Evolutionary conservation across 2,113 vertebrate species (phyloP).

Genomic region (Tylochromis polylepis): DNA sequence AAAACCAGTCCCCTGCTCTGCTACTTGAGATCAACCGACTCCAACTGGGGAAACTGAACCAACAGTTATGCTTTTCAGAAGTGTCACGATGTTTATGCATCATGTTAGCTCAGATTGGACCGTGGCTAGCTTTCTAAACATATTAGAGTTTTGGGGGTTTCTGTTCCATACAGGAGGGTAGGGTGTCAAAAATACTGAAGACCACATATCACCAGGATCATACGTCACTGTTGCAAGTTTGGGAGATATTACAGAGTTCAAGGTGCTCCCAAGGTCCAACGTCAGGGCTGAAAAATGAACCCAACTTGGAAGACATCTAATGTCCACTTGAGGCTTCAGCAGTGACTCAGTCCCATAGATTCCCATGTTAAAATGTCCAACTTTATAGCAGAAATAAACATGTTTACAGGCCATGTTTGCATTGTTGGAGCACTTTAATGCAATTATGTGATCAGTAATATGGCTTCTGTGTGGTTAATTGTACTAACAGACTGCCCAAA

Average conservation of each 20-base stretch:
- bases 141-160: neutral
- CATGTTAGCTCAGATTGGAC: neutral
- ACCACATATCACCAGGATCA: neutral
- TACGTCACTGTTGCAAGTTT: neutral
- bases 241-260: neutral
- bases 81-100: neutral
- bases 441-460: no score
- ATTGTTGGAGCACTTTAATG: no score
- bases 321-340: neutral
- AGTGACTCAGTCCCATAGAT: neutral
- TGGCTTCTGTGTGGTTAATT: no score
- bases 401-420: neutral
- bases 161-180: neutral
- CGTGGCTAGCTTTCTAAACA: neutral
- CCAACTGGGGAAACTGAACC: slow-evolving; percentile 2
- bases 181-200: neutral
- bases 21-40: neutral
- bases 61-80: neutral
- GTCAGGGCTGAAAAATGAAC: neutral
- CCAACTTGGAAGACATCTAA: neutral
- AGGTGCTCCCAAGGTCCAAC: neutral
- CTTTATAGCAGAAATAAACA: neutral
- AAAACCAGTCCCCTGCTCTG: neutral
- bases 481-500: no score
- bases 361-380: neutral